Evolutionary conservation across 2,888 invertebrate species (phyloP).

Genomic region (Drosophila quinaria): DNA sequence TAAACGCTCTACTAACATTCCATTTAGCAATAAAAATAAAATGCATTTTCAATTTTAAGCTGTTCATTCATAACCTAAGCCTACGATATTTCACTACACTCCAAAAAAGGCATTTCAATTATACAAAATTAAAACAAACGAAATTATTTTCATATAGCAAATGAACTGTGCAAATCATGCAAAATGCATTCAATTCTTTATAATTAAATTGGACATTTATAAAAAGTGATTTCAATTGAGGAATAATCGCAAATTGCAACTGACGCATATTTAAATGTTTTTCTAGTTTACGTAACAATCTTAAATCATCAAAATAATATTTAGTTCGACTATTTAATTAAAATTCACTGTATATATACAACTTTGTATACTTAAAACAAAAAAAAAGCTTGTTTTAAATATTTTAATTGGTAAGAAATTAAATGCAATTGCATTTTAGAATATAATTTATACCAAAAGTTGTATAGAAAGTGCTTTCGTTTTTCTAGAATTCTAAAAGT

Average conservation of each 20-base stretch:
- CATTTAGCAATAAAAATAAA: no score
- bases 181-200: neutral
- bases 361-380: no score
- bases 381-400: no score
- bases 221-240: neutral
- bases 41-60: conserved; percentile 1
- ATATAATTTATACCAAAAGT: no score
- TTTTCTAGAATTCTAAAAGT: neutral
- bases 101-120: neutral
- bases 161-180: neutral
- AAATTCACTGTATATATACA: no score
- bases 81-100: neutral
- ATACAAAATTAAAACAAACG: neutral
- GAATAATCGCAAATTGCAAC: neutral
- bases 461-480: no score
- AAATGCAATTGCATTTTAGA: no score
- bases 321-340: no score
- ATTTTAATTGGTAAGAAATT: no score
- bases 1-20: conserved; percentile 31
- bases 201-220: neutral
- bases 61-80: neutral
- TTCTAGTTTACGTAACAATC: no score
- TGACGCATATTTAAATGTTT: no score
- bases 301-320: no score
- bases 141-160: neutral